Base-by-base conservation (phyloP, 53 echinoderm and acorn worm species). In the Arbacia lixula region DNA sequence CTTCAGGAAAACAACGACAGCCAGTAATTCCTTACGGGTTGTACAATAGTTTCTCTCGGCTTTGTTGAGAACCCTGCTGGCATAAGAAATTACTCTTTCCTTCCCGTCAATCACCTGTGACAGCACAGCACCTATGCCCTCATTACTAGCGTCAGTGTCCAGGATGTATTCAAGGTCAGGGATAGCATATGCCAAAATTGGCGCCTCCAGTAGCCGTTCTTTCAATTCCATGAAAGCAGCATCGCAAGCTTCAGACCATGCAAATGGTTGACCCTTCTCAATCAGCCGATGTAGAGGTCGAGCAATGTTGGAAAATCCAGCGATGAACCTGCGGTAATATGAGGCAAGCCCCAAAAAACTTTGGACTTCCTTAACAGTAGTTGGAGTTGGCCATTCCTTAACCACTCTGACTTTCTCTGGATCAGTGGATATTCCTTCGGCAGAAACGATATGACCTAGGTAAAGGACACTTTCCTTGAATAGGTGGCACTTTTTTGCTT, bases 341-440 rank as follows among this genome's bases (percentile, higher is more conserved):
- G 85, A 72, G 24, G 68, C 67, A 26, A 85, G 37, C 5, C 85
- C 85, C 5, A 85, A 58, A 31, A 85, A 85, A 53, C 54, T 68
- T 36, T 28, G 57, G 17, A 72, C 85, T 36, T 85, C 85, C 26
- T 26, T 55, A 0, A 58, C 72, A 51, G 24, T 85, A 4, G 24
- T 31, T 4, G 85, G 85, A 6, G 28, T 58, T 12, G 85, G 85
- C 85, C 72, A 85, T 14, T 68, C 42, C 5, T 20, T 40, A 39
- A 69, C 41, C 43, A 24, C 42, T 41, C 71, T 17, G n/a, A 40
- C 29, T 30, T 85, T 85, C 11, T 22, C 60, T 8, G 55, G 57
- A 31, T 85, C 85, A 22, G 72, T 85, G 12, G 56, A 20, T 37
- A 85, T 39, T 4, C 85, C 72, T 22, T 71, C 39, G 2, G 35